These are phyloP conservation scores for Polydrusus pterygomalis DNA, from an alignment of 2,888 invertebrate genomes.

Conservation along the genomic window DNA sequence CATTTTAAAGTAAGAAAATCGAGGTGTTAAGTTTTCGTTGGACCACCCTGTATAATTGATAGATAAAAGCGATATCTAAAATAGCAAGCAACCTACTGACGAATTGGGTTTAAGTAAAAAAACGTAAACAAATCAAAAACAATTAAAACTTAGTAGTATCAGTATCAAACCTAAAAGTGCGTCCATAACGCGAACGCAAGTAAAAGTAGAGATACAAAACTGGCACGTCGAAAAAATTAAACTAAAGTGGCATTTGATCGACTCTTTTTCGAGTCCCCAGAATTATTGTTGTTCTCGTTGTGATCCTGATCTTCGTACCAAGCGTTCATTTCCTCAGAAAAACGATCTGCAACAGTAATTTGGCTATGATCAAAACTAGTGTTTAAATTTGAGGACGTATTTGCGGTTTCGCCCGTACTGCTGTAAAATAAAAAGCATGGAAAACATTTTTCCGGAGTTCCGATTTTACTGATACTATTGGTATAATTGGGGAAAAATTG, in stretches of 20 bases:
- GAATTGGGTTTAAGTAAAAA: too few species aligned
- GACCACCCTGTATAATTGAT: too few species aligned
- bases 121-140: too few species aligned
- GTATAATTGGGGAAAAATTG: background rate
- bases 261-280: constrained; percentile 59
- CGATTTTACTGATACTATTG: too few species aligned
- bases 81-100: too few species aligned
- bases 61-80: too few species aligned
- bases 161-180: too few species aligned
- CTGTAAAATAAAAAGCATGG: constrained; percentile 25
- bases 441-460: background rate
- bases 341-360: constrained; percentile 71
- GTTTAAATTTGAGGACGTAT: constrained; percentile 60
- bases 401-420: constrained; percentile 29
- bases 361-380: constrained; percentile 66
- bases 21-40: too few species aligned
- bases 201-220: constrained; percentile 18
- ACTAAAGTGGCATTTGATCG: constrained; percentile 67
- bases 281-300: constrained; percentile 62
- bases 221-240: constrained; percentile 52
- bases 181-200: background rate
- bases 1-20: too few species aligned
- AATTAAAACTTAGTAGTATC: too few species aligned
- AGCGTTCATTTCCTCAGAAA: constrained; percentile 76
- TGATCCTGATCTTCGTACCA: constrained; percentile 73